These are phyloP conservation scores for Lepetodrilus schrolli DNA, from an alignment of 2,888 invertebrate species.

Conservation along the genomic window DNA sequence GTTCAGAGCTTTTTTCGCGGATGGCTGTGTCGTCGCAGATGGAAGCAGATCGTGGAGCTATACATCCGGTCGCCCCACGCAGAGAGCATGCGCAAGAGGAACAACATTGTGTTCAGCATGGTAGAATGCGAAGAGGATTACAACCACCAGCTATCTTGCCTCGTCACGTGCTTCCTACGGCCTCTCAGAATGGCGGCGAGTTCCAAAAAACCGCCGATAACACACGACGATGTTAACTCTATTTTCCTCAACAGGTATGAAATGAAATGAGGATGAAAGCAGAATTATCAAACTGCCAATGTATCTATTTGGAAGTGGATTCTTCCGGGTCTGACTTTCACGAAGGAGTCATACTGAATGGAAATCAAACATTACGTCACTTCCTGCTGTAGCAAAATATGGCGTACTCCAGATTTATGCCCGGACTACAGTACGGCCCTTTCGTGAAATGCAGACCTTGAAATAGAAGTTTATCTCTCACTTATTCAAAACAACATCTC, in stretches of 20 bases:
- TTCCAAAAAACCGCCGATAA: slow-evolving; percentile 92
- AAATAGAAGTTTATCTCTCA: no score
- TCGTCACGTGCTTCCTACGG: slow-evolving; percentile 89
- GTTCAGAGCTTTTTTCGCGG: slow-evolving; percentile 93
- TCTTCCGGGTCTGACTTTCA: no score
- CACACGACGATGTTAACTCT: slow-evolving; percentile 94
- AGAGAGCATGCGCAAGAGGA: slow-evolving; percentile 93
- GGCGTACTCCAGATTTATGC: no score
- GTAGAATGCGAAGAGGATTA: slow-evolving; percentile 95
- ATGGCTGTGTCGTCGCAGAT: slow-evolving; percentile 91
- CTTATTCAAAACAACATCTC: no score
- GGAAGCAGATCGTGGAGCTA: slow-evolving; percentile 96
- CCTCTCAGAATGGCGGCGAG: slow-evolving; percentile 93
- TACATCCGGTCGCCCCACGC: slow-evolving; percentile 95
- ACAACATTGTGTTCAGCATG: slow-evolving; percentile 84
- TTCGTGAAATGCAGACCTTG: no score
- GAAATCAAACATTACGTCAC: no score
- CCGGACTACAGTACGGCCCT: no score
- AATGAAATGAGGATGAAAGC: neutral
- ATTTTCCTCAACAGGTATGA: slow-evolving; percentile 87
- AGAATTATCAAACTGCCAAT: no score
- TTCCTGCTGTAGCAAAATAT: no score
- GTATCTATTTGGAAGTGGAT: no score
- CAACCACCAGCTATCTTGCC: slow-evolving; percentile 89
- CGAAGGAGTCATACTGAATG: no score